Base-by-base conservation (phyloP, 1,140 invertebrate genomes). In the Aphis craccivora region DNA sequence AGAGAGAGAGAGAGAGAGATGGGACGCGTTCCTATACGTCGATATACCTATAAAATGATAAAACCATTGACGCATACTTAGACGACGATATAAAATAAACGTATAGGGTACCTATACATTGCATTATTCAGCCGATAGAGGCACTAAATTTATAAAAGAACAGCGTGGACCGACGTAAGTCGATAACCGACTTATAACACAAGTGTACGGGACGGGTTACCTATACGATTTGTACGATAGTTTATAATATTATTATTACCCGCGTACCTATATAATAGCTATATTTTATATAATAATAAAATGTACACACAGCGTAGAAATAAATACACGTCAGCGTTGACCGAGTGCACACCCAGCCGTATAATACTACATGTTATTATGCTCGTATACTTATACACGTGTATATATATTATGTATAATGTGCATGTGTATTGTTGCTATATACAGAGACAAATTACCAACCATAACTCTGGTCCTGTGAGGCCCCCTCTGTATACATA, bases 391-490 rank as follows among this genome's bases (percentile, higher is more conserved):
- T n/a, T 40, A 53, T 55, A 76, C 60, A 86, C 83, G 9, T 40
- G 37, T 84, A 40, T 25, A 40, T 25, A 40, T 84, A 84, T 43
- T 84, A 25, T 84, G 23, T 9, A 40, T 40, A 40, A 67, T 67
- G 2, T 60, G 25, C n/a, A 84, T 84, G 83, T 84, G 5, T 30
- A 43, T 86, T 30, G 22, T 45, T 89, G 30, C 43, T 23, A 30
- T 23, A 30, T 83, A 91, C 90, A 51, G 67, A 83, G 90, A 91
- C 67, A 91, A 91, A 91, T 91, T 91, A 91, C 67, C 90, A 43
- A 91, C 67, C 40, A 43, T 91, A 91, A 91, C 23, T 91, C n/a
- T 83, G 90, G 43, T 91, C n/a, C 90, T 23, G 60, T 83, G n/a
- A 23, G 30, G 18, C 67, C n/a, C 43, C 40, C 60, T 81, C 40